Percentiles rank a stretch among this genome's conserved stretches.
These are phyloP conservation scores for Sarcophaga rosellei DNA, from an alignment of 2,888 invertebrate genomes.

Conservation along the genomic window DNA sequence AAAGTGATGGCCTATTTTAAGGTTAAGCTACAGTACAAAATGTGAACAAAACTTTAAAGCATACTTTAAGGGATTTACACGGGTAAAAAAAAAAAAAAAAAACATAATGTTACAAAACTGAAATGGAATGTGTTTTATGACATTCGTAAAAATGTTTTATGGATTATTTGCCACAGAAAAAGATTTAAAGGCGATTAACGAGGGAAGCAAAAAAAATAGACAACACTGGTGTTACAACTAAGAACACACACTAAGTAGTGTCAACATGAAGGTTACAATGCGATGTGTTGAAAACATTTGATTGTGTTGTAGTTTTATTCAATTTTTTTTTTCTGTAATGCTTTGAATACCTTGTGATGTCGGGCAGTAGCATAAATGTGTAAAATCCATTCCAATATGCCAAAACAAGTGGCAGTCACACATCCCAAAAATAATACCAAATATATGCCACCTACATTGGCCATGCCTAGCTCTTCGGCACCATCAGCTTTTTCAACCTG, in stretches of 20 bases:
- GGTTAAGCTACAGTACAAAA: constrained; percentile 19
- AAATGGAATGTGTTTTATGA: constrained; percentile 26
- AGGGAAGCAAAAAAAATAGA: not conserved
- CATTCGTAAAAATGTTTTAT: constrained; percentile 34
- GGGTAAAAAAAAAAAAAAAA: not conserved
- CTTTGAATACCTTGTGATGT: constrained; percentile 76
- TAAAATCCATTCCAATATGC: constrained; percentile 78
- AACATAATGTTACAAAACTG: constrained; percentile 3
- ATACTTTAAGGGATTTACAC: constrained; percentile 50
- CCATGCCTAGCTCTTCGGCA: constrained; percentile 83
- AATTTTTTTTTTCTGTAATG: not conserved
- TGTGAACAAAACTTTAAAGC: constrained; percentile 35
- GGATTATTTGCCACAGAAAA: constrained; percentile 33
- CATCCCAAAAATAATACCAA: constrained; percentile 84
- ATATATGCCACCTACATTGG: constrained; percentile 86
- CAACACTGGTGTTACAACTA: constrained; percentile 7
- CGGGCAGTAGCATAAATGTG: constrained; percentile 76
- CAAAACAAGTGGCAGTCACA: constrained; percentile 78
- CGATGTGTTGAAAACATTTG: constrained; percentile 45
- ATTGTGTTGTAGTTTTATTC: not conserved
- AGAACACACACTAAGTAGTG: too few species aligned
- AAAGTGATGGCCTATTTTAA: constrained; percentile 35
- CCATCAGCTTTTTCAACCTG: constrained; percentile 78
- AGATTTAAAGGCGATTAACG: constrained; percentile 12
- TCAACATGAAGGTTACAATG: not conserved